Percentiles rank a stretch among this genome's conserved stretches.
Evolutionary conservation across 2,113 vertebrate species (phyloP).

Genomic region (Microtus pennsylvanicus): DNA sequence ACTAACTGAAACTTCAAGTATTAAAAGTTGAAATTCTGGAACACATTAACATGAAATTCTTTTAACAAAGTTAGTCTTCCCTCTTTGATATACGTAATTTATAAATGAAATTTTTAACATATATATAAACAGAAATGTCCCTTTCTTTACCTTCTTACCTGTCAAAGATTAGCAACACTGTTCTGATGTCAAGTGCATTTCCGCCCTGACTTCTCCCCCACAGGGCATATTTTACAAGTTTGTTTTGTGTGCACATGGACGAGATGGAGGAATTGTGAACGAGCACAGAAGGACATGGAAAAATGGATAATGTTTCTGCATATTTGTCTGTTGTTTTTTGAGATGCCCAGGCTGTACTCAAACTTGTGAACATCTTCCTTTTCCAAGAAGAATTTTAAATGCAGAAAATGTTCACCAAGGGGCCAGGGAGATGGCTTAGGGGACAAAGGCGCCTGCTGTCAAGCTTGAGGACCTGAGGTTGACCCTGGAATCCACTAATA

Average conservation of each 20-base stretch:
- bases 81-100: not conserved
- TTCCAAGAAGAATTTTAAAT: not conserved
- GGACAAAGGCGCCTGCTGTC: not conserved
- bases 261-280: not conserved
- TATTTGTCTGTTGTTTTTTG: not conserved
- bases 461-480: not conserved
- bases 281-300: not conserved
- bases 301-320: not conserved
- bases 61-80: constrained; percentile 20
- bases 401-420: not conserved
- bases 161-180: not conserved
- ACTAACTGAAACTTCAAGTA: constrained; percentile 16
- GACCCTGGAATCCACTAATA: no score
- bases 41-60: not conserved
- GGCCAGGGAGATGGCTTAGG: not conserved
- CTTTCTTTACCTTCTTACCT: not conserved
- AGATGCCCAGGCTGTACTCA: not conserved
- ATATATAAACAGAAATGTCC: not conserved
- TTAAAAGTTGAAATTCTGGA: constrained; percentile 11
- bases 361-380: not conserved
- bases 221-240: not conserved
- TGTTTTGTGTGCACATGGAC: not conserved
- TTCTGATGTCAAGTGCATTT: not conserved
- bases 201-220: not conserved
- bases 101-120: not conserved